Percentiles rank a stretch among this genome's conserved stretches.
phyloP scores from a whole-genome alignment of 2,797 vertebrate genomes.

The Chaetodon trifasciatus region DNA sequence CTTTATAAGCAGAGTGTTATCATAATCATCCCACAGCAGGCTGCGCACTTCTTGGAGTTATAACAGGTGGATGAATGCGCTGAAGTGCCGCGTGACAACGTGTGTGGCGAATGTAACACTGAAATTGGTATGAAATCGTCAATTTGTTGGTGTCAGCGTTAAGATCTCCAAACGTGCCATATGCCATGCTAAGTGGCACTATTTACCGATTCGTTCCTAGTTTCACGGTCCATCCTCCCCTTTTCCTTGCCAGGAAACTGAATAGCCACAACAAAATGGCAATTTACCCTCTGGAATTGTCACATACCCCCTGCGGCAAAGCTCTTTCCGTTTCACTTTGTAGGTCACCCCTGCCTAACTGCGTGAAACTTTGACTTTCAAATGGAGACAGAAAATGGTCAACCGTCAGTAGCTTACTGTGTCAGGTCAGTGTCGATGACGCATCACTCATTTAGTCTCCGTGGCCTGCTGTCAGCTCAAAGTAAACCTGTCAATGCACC shows the following conservation, averaged over 20 bases:
- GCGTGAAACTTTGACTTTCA: slow-evolving; percentile 62
- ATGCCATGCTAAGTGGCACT: slow-evolving; percentile 75
- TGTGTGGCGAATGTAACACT: slow-evolving; percentile 81
- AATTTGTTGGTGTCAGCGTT: slow-evolving; percentile 86
- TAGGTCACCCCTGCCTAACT: slow-evolving; percentile 40
- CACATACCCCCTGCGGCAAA: slow-evolving; percentile 72
- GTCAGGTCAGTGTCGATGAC: neutral
- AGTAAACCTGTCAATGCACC: neutral
- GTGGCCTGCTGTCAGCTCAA: neutral
- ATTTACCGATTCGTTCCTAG: slow-evolving; percentile 87
- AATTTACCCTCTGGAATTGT: slow-evolving; percentile 80
- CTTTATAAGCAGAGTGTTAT: neutral
- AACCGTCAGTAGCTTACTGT: neutral
- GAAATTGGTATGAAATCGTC: slow-evolving; percentile 89
- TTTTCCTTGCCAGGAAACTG: slow-evolving; percentile 76
- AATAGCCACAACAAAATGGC: slow-evolving; percentile 83
- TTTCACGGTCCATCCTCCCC: slow-evolving; percentile 87
- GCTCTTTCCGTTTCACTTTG: slow-evolving; percentile 69
- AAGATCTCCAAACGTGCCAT: slow-evolving; percentile 74
- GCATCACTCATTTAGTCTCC: neutral
- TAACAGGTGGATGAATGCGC: neutral
- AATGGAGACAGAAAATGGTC: slow-evolving; percentile 39
- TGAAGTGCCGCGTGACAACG: slow-evolving; percentile 47
- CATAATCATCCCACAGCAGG: neutral
- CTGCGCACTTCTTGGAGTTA: neutral